These are phyloP conservation scores for Crotalus horridus DNA, from an alignment of 2,113 vertebrate genomes.

Conservation along the genomic window DNA sequence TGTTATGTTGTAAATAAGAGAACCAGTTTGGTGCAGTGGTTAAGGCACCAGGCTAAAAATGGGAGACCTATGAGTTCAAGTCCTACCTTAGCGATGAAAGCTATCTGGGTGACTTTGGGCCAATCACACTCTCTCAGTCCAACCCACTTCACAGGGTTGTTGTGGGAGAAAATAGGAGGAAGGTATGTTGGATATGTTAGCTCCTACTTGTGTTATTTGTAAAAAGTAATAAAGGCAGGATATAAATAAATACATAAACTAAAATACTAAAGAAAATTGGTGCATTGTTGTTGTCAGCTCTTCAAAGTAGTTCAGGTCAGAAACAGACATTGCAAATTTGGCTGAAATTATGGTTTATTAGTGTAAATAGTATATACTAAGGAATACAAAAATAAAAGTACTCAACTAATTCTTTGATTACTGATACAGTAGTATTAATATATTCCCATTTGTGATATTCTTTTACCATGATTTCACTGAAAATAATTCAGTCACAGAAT, in stretches of 20 bases:
- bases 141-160: not conserved
- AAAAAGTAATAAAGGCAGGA: no score
- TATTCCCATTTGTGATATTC: not conserved
- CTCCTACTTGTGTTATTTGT: no score
- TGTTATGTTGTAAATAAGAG: not conserved
- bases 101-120: no score
- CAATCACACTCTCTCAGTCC: no score
- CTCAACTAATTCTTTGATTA: not conserved
- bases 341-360: not conserved
- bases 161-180: not conserved
- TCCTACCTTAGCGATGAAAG: not conserved
- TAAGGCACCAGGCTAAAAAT: not conserved
- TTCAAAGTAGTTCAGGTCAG: not conserved
- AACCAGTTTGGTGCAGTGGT: not conserved
- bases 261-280: not conserved
- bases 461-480: not conserved
- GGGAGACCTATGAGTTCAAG: not conserved
- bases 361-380: not conserved
- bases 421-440: not conserved
- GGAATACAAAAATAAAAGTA: not conserved
- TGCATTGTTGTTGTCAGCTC: not conserved
- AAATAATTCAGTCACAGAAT: slow-evolving; percentile 1
- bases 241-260: no score
- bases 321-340: not conserved
- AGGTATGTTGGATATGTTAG: no score